phyloP scores from a whole-genome alignment of 2,888 invertebrate genomes.

The Thecocarcelia acutangulata region DNA sequence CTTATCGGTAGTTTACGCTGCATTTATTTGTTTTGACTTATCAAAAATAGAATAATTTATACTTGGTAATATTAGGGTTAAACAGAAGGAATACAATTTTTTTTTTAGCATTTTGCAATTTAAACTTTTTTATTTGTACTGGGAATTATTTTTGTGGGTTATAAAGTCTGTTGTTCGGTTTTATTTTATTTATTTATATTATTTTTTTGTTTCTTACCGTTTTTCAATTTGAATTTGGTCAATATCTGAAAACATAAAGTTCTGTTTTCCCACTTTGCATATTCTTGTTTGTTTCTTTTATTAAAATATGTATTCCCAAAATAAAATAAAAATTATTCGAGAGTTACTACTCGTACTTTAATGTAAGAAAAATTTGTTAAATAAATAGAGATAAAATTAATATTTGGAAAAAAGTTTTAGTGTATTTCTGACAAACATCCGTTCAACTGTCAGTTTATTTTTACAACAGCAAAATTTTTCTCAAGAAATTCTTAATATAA shows the following conservation, averaged over 20 bases:
- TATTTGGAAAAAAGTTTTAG: constrained; percentile 12
- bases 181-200: too few species aligned
- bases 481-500: not conserved
- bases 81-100: too few species aligned
- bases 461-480: not conserved
- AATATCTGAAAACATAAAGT: constrained; percentile 29
- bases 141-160: not conserved
- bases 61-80: too few species aligned
- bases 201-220: not conserved
- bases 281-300: not conserved
- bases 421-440: constrained; percentile 9
- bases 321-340: not conserved
- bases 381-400: constrained; percentile 5
- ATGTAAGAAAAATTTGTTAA: not conserved
- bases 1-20: too few species aligned
- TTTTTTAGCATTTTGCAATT: not conserved
- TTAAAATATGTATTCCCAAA: not conserved
- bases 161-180: not conserved
- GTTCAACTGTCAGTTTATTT: constrained; percentile 3
- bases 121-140: not conserved
- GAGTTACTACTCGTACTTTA: not conserved
- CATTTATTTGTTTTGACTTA: too few species aligned
- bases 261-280: not conserved
- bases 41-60: too few species aligned
- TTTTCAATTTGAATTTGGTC: constrained; percentile 34